Evolutionary conservation across 2,113 vertebrate genomes (phyloP), one percentile per base, ranked within the genome.

Genomic region (Notiomystis cincta): DNA sequence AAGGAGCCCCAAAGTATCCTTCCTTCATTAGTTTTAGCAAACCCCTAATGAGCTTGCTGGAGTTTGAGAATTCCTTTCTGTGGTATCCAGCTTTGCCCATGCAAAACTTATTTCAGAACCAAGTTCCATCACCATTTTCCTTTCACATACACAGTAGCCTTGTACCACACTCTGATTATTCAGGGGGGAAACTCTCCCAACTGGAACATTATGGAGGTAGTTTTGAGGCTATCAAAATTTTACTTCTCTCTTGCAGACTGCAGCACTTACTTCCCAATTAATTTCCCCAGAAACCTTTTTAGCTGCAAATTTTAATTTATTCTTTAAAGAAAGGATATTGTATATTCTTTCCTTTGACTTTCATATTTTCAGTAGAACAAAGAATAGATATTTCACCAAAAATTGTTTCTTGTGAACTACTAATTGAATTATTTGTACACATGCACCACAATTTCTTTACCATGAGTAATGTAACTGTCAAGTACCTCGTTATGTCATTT

Each of bases 271-370:
- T 73, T 90, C 77, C 31, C 14, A 30, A 33, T 17, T 30, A 40
- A 69, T 35, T 56, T 93, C 25, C 15, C 50, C 27, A 61, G 30
- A 82, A 91, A 50, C 20, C 2, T 70, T 61, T 90, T 65, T 35
- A 61, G n/a, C 33, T 79, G 58, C 53, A 80, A 70, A 88, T 27
- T 37, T 7, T 45, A 37, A 72, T 37, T 4, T 21, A 45, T 82
- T 66, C 11, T 75, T 84, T 67, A 60, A 81, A 75, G 23, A 87
- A 47, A 64, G 2, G 5, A 1, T 51, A 58, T 66, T 0, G 0
- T 11, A 50, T 45, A 8, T 71, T 35, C 61, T 60, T 90, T 88
- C 38, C 57, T 69, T 82, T 82, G 64, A 58, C 51, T 57, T 79
- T 47, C 80, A 37, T 80, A 84, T 25, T 14, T 27, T 78, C 69